Base-by-base conservation (phyloP, 2,113 vertebrate genomes). In the Psilopogon haemacephalus region DNA sequence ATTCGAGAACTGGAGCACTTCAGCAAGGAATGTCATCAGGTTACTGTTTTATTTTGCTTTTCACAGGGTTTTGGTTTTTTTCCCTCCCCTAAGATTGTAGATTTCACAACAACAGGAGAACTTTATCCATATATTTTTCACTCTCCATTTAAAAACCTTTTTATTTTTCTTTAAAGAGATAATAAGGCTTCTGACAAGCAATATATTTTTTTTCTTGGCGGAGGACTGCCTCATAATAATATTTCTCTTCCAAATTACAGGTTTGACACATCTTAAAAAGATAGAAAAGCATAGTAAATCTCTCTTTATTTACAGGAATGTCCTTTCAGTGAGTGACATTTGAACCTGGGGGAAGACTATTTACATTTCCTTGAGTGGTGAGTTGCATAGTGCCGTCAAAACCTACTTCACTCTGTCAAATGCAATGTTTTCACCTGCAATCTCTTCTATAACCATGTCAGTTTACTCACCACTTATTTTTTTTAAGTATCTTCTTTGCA, bases 281-380 rank as follows among this genome's bases (percentile, higher is more conserved):
- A 64, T 42, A 94, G 60, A 93, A 94, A 83, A 85, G 30, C 15
- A 28, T 52, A 91, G 92, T 16, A 38, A 30, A 86, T 74, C 38
- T 68, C 33, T 69, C 46, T 81, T 83, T 96, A 89, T 92, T 95
- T 97, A 84, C 48, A 33, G 78, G 16, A 6, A 7, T 54, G 58
- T 64, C 40, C 42, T 91, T 93, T 83, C 56, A 71, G 59, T 76
- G 60, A 93, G 72, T 93, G 89, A 84, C 73, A 94, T 58, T 28
- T 93, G 56, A 95, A 90, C 16, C 20, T 48, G 81, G 17, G 50
- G 58, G 91, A 89, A 86, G 82, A 83, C 67, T 33, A 32, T 89
- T 95, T 94, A 24, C 76, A 94, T 95, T 90, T 90, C 37, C 30
- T 40, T 71, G 62, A 46, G 37, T 20, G 44, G 26, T 87, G 64